A percentile compares a stretch with the other conserved stretches of the same genome.
These are phyloP conservation scores for Panonychus citri DNA, from an alignment of 1,140 invertebrate species.

Conservation along the genomic window DNA sequence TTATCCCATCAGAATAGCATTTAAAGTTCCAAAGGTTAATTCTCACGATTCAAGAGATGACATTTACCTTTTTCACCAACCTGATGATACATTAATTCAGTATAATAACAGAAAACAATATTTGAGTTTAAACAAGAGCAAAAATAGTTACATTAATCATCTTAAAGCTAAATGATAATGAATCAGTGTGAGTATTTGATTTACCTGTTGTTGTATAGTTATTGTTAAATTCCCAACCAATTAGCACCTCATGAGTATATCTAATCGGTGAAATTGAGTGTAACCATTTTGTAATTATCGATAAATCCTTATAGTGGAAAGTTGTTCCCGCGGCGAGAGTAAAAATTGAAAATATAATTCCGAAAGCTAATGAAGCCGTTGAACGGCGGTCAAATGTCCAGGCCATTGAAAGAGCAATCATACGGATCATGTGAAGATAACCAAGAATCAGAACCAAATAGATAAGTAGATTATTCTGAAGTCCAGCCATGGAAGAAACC, in stretches of 20 bases:
- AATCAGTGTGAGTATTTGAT: no score
- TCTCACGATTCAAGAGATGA: no score
- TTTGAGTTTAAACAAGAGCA: no score
- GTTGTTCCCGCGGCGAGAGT: slow-evolving; percentile 41
- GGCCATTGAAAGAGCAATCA: slow-evolving; percentile 40
- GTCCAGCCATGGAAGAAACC: slow-evolving; percentile 64
- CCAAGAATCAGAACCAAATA: slow-evolving; percentile 56
- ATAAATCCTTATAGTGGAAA: slow-evolving; percentile 43
- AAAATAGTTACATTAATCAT: no score
- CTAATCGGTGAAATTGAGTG: slow-evolving; percentile 42
- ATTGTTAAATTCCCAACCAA: slow-evolving; percentile 15
- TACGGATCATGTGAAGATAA: slow-evolving; percentile 44
- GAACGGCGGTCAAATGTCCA: slow-evolving; percentile 28
- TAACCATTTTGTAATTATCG: slow-evolving; percentile 36
- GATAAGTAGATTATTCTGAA: slow-evolving; percentile 37
- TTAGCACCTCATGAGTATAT: slow-evolving; percentile 43
- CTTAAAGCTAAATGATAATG: no score
- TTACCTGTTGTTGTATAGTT: slow-evolving; percentile 6
- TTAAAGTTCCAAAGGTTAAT: no score
- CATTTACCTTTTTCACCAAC: no score
- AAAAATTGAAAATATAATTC: slow-evolving; percentile 35
- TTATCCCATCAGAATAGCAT: no score
- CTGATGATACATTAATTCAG: no score
- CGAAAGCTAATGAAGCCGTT: slow-evolving; percentile 14
- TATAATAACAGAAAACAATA: no score